phyloP scores from a whole-genome alignment of 2,888 invertebrate species.

The Iselma pallidipennis region DNA sequence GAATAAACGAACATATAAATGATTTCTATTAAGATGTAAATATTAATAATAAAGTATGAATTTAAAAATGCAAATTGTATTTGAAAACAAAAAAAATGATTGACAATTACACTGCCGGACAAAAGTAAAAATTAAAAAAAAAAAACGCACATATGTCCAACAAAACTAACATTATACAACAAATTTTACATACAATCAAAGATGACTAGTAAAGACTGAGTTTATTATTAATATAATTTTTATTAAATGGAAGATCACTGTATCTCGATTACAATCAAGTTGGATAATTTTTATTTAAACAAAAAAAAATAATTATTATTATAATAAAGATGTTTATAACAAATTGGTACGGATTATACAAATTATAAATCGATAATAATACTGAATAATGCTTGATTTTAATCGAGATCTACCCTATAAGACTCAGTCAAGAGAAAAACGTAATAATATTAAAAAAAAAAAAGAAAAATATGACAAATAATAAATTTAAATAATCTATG shows the following conservation, averaged over 20 bases:
- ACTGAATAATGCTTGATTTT: constrained; percentile 40
- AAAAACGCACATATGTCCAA: constrained; percentile 23
- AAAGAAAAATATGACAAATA: neutral
- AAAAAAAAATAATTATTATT: constrained; percentile 14
- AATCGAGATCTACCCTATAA: constrained; percentile 41
- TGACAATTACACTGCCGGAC: constrained; percentile 18
- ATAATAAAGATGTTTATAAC: neutral
- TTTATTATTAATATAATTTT: constrained; percentile 21
- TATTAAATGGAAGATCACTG: constrained; percentile 30
- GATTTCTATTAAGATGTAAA: neutral
- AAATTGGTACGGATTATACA: constrained; percentile 1
- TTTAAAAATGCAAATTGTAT: constrained; percentile 16
- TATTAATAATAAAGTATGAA: constrained; percentile 31
- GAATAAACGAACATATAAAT: constrained; percentile 24
- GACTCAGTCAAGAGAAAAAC: constrained; percentile 38
- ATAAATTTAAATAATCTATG: constrained; percentile 38
- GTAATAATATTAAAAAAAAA: constrained; percentile 23
- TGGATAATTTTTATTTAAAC: neutral
- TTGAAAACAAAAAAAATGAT: too few species aligned
- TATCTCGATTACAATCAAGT: constrained; percentile 35
- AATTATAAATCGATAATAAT: constrained; percentile 28
- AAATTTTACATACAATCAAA: constrained; percentile 52
- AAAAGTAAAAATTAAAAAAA: constrained; percentile 16
- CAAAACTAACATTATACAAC: constrained; percentile 49
- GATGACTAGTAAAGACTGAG: constrained; percentile 56